Percentiles rank a stretch among this genome's conserved stretches.
Conservation (phyloP, 2,797 vertebrate genomes). For the Pangasius djambal region DNA sequence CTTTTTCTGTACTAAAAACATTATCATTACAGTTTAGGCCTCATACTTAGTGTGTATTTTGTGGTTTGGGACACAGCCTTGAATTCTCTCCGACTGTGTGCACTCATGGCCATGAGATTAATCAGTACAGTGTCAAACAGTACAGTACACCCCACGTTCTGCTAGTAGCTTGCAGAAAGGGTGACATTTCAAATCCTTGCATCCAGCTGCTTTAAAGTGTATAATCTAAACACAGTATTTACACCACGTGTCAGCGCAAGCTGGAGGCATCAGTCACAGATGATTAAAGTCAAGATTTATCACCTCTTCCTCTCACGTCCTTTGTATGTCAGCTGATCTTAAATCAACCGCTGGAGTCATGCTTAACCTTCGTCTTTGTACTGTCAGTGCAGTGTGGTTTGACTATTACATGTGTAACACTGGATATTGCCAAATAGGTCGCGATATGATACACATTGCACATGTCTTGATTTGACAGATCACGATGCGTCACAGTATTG, state of each 20-base stretch:
- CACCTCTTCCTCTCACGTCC: neutral
- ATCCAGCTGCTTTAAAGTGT: neutral
- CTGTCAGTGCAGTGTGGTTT: neutral
- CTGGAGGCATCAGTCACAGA: neutral
- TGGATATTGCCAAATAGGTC: neutral
- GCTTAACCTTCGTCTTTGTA: neutral
- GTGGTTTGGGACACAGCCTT: neutral
- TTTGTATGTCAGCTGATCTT: slow-evolving; percentile 2
- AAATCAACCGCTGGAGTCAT: neutral
- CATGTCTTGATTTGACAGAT: neutral
- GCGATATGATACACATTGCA: neutral
- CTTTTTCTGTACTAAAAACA: neutral
- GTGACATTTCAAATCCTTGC: neutral
- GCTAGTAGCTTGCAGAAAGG: neutral
- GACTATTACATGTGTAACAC: neutral
- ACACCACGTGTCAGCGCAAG: neutral
- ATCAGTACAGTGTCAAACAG: neutral
- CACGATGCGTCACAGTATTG: neutral
- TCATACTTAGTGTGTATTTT: neutral
- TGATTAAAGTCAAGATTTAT: neutral
- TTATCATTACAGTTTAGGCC: neutral
- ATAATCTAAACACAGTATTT: neutral
- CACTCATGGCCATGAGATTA: neutral
- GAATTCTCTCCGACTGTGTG: neutral
- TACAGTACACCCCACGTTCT: neutral